These are phyloP conservation scores for Chauna torquata DNA, from an alignment of 2,113 vertebrate genomes.

Conservation along the genomic window DNA sequence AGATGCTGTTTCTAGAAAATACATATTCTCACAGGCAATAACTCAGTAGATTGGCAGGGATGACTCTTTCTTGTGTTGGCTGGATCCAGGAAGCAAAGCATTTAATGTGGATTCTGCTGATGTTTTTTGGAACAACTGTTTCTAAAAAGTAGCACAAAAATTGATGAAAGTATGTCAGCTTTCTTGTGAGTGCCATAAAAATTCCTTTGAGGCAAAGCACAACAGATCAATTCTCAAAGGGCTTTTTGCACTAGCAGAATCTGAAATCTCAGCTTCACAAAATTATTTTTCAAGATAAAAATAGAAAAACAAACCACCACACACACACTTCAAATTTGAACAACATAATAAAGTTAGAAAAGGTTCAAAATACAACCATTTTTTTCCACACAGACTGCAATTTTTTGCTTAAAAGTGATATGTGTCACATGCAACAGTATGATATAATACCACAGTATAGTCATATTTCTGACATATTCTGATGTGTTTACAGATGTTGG, in stretches of 20 bases:
- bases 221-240: not conserved
- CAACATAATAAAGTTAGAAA: not conserved
- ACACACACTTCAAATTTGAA: not conserved
- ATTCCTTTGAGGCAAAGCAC: slow-evolving; percentile 18
- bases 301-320: not conserved
- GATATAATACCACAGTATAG: not conserved
- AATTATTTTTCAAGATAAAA: not conserved
- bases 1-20: not conserved
- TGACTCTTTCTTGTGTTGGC: not conserved
- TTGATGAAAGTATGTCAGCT: slow-evolving; percentile 43
- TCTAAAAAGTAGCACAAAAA: slow-evolving; percentile 27
- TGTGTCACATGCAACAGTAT: not conserved
- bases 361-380: not conserved
- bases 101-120: slow-evolving; percentile 45
- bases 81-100: slow-evolving; percentile 29
- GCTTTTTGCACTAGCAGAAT: not conserved
- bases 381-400: not conserved
- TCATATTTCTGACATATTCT: not conserved
- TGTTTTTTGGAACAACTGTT: slow-evolving; percentile 57
- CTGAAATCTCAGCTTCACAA: not conserved
- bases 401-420: not conserved
- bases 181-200: slow-evolving; percentile 33
- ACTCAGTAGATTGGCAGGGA: slow-evolving; percentile 1
- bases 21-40: not conserved
- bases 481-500: not conserved